Evolutionary conservation across 2,888 invertebrate genomes (phyloP), one percentile per base, ranked within the genome.

Genomic region (Eupithecia dodoneata): DNA sequence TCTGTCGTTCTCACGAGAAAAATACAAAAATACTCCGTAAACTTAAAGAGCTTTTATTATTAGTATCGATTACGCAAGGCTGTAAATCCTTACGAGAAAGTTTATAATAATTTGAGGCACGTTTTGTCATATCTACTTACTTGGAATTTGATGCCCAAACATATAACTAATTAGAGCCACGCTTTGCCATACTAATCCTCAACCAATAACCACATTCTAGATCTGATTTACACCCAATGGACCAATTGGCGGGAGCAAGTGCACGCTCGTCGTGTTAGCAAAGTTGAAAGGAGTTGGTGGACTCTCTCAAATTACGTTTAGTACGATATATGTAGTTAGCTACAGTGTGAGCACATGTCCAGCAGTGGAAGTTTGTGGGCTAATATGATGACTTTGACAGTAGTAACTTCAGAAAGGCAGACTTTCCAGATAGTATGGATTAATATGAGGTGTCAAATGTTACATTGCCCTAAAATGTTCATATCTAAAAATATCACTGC

Each of bases 1-100:
- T 77, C 74, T 73, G 55, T 76, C 73, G 76, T 79, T 77, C 80
- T 71, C 78, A 79, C 71, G 75, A 76, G 73, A 79, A 80, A 30
- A 79, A 80, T 65, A 65, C 6, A 41, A 41, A 41, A 41, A 78
- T 78, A 71, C 70, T 71, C 73, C n/a, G 72, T 63, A 63, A 55
- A 59, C 73, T 73, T 18, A 59, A 73, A 66, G 72, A 72, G 73
- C 41, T 65, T 30, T 41, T 55, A 63, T 30, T 10, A 30, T 12
- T 30, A 30, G 10, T 41, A 65, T 41, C 41, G 65, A 65, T 65
- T 65, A 41, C 41, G 13, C 13, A 41, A 30, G 41, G 13, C 5
- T 13, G 9, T 18, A 59, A 18, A 10, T 59, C 18, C 59, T 59
- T 18, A n/a, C n/a, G 55, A n/a, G 55, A n/a, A 55, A 55, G 7